Evolutionary conservation across 2,888 invertebrate genomes (phyloP).

Genomic region (Tholera decimalis): DNA sequence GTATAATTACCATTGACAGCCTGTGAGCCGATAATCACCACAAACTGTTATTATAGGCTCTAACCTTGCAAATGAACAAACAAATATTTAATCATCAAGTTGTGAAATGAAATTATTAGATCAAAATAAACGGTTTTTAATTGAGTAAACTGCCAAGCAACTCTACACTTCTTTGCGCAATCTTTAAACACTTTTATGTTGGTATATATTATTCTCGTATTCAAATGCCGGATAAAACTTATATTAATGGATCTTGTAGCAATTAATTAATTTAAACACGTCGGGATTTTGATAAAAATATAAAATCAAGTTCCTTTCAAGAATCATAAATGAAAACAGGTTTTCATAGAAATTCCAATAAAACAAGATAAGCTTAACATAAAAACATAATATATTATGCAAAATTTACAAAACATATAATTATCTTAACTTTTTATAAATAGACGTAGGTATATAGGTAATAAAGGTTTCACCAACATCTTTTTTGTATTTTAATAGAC

Average conservation of each 20-base stretch:
- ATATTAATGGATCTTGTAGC: conserved; percentile 1
- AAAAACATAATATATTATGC: conserved; percentile 57
- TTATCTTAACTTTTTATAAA: conserved; percentile 37
- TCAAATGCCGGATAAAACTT: background rate
- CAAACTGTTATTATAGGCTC: conserved; percentile 52
- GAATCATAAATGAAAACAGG: conserved; percentile 34
- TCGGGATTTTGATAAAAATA: conserved; percentile 3
- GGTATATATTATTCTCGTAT: background rate
- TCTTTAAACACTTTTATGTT: conserved; percentile 1
- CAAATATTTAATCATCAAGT: conserved; percentile 55
- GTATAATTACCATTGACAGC: conserved; percentile 63
- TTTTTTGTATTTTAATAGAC: conserved; percentile 27
- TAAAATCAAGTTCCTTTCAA: conserved; percentile 22
- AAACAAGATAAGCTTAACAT: conserved; percentile 54
- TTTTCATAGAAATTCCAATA: conserved; percentile 50
- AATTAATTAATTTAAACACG: conserved; percentile 10
- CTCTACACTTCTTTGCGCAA: conserved; percentile 45
- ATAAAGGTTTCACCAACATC: too few relatives aligned
- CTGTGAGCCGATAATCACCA: conserved; percentile 58
- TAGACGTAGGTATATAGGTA: too few relatives aligned
- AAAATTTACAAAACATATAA: conserved; percentile 50
- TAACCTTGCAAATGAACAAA: conserved; percentile 61
- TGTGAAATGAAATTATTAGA: conserved; percentile 64
- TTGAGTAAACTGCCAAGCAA: conserved; percentile 47
- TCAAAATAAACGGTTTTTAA: conserved; percentile 66